A percentile compares a stretch with the other conserved stretches of the same genome.
These are phyloP conservation scores for Stichopus chloronotus DNA, from an alignment of 35 echinoderm and acorn worm species.

Conservation along the genomic window DNA sequence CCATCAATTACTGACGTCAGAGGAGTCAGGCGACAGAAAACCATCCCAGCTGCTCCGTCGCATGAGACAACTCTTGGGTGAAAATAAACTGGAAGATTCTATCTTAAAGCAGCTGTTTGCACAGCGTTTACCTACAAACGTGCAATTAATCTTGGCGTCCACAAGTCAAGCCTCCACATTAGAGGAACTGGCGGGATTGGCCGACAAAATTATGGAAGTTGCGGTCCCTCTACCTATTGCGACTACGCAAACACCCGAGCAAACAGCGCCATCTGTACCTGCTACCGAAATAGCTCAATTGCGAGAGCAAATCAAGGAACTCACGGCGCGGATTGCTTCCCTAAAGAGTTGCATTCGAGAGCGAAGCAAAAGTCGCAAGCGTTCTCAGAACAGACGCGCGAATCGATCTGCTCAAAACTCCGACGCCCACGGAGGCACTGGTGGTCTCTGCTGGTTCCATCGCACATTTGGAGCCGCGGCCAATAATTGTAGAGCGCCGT, in stretches of 20 bases:
- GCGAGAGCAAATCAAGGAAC: background rate
- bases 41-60: no score
- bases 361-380: conserved; percentile 12
- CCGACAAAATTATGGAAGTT: background rate
- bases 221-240: background rate
- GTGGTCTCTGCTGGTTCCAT: background rate
- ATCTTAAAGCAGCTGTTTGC: conserved; percentile 58
- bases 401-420: background rate
- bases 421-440: background rate
- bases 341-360: background rate
- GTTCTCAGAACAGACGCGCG: background rate
- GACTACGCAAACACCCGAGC: background rate
- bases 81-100: no score
- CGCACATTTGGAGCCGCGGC: background rate
- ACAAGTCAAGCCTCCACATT: background rate
- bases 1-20: background rate
- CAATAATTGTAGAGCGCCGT: background rate
- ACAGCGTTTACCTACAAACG: conserved; percentile 56
- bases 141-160: conserved; percentile 57
- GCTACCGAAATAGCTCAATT: background rate
- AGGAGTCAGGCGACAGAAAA: background rate
- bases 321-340: background rate
- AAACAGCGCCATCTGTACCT: background rate
- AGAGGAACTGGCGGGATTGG: background rate
- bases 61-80: no score